Percentiles rank a stretch among this genome's conserved stretches.
phyloP scores from a whole-genome alignment of 2,888 invertebrate species.

The Ornithoptera priamus region DNA sequence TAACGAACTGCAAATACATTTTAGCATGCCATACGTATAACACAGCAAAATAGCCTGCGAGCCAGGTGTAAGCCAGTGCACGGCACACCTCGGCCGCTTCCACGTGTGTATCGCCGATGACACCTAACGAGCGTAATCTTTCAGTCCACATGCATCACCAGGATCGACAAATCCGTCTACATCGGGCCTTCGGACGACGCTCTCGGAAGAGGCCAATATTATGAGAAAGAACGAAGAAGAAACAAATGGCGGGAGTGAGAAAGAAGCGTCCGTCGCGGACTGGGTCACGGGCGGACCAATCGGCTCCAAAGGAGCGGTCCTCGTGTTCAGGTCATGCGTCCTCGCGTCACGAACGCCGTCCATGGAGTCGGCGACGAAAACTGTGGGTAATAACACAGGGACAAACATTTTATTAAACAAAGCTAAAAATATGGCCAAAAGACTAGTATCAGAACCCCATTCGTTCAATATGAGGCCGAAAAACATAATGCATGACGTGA shows the following conservation, averaged over 20 bases:
- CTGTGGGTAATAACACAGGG: constrained; percentile 66
- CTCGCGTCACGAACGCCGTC: constrained; percentile 73
- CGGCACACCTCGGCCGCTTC: no score
- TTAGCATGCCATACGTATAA: no score
- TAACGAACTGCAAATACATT: no score
- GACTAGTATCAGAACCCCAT: constrained; percentile 68
- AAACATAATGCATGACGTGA: constrained; percentile 74
- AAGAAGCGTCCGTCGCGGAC: constrained; percentile 62
- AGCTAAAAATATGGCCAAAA: constrained; percentile 71
- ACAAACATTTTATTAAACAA: constrained; percentile 68
- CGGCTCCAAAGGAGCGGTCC: constrained; percentile 82
- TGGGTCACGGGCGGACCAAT: constrained; percentile 81
- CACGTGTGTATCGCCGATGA: no score
- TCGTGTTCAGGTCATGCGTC: constrained; percentile 84
- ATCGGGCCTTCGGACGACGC: constrained; percentile 61
- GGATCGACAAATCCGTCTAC: constrained; percentile 71
- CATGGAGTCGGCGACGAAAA: constrained; percentile 70
- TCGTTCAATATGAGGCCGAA: constrained; percentile 65
- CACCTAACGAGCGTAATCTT: constrained; percentile 34
- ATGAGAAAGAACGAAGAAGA: constrained; percentile 73
- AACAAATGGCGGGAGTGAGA: constrained; percentile 46
- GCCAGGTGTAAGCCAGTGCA: no score
- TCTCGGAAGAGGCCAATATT: constrained; percentile 51
- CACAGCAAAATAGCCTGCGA: no score
- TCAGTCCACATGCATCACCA: constrained; percentile 77